Percentiles rank a stretch among this genome's conserved stretches.
Evolutionary conservation across 30 jellyfish, hydroid and myxozoan genomes (phyloP).

Genomic region (Hydra vulgaris): DNA sequence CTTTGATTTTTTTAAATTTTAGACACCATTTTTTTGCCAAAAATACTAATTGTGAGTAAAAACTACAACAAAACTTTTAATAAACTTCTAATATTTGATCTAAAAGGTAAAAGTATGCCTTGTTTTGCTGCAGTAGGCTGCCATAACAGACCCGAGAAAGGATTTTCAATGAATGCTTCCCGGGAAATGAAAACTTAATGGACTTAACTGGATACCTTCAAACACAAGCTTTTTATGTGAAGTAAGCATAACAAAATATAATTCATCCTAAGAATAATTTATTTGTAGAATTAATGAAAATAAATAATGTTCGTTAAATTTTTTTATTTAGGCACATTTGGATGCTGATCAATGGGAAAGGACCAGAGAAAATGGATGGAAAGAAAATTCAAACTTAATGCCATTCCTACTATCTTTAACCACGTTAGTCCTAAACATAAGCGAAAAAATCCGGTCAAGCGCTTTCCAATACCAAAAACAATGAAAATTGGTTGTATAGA

Average conservation of each 20-base stretch:
- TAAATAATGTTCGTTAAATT: background rate
- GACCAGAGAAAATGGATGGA: background rate
- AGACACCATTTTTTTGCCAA: background rate
- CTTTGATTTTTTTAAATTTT: background rate
- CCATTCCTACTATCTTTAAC: background rate
- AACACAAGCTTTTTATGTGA: background rate
- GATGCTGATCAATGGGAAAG: background rate
- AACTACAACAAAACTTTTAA: background rate
- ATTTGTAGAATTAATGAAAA: background rate
- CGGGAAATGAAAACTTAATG: background rate
- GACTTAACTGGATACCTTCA: background rate
- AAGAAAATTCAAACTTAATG: background rate
- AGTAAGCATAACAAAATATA: background rate
- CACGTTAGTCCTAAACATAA: background rate
- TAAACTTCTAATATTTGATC: background rate
- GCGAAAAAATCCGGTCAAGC: background rate
- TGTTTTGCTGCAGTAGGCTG: background rate
- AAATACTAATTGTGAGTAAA: background rate
- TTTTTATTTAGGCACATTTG: background rate
- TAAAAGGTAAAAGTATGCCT: background rate
- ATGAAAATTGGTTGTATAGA: background rate
- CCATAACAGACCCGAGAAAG: background rate
- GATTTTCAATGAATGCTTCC: background rate
- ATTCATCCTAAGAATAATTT: background rate
- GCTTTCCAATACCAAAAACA: background rate